Conservation (phyloP, 2,888 invertebrate genomes). For the Hydriomena furcata region DNA sequence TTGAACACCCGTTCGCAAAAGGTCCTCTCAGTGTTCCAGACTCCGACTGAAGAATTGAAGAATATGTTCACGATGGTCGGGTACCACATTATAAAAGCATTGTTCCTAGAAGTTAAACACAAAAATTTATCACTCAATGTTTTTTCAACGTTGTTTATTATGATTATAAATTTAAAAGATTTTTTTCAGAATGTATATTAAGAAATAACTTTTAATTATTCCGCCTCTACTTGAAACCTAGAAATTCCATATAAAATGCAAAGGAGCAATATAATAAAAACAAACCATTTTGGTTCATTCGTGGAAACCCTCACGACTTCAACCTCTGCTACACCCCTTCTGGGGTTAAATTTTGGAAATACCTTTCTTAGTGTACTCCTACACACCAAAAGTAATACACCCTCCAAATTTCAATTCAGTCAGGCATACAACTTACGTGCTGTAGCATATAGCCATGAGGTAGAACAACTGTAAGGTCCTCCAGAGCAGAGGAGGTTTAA, state of each 20-base stretch:
- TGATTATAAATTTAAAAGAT: neutral
- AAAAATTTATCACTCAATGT: neutral
- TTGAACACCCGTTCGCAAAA: conserved; percentile 54
- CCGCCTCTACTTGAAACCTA: no score
- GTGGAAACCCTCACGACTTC: no score
- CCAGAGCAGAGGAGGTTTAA: conserved; percentile 75
- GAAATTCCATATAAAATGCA: no score
- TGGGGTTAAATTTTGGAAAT: no score
- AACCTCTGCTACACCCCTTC: no score
- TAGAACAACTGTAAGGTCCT: conserved; percentile 78
- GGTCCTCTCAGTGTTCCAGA: conserved; percentile 34
- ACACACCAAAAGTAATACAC: no score
- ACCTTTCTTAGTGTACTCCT: no score
- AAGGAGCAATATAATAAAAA: no score
- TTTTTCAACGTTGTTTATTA: neutral
- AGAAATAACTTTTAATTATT: no score
- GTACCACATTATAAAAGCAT: conserved; percentile 79
- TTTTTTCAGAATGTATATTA: no score
- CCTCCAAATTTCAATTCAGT: no score
- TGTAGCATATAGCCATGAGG: conserved; percentile 82
- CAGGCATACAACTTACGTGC: conserved; percentile 73
- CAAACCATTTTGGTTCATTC: no score
- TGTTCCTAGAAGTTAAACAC: conserved; percentile 59
- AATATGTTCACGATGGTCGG: conserved; percentile 79
- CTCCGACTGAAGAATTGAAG: conserved; percentile 48